These are phyloP conservation scores for Lasioglossum malachurum DNA, from an alignment of 2,888 invertebrate species.

Conservation along the genomic window DNA sequence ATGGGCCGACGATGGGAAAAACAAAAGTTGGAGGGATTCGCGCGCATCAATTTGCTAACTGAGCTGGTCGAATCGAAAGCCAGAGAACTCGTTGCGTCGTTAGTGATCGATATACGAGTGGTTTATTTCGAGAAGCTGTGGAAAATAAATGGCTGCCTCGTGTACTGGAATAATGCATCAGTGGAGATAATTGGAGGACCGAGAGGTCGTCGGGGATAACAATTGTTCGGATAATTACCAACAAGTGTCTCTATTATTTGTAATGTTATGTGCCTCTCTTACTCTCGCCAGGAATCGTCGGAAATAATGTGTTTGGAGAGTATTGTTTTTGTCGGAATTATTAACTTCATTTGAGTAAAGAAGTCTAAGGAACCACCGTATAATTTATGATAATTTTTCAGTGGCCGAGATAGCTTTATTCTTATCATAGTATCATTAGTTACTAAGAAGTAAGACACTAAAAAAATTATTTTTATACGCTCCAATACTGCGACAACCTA, in stretches of 20 bases:
- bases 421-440: not conserved
- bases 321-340: not conserved
- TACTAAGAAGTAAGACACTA: not conserved
- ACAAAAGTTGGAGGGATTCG: not conserved
- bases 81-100: not conserved
- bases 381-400: not conserved
- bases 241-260: not conserved
- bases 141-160: conserved; percentile 7
- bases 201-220: not conserved
- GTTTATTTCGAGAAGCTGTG: conserved; percentile 17
- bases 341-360: not conserved
- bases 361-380: not conserved
- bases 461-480: not conserved
- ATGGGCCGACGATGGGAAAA: not conserved
- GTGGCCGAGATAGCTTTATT: not conserved
- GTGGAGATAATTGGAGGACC: not conserved
- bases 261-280: not conserved
- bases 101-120: conserved; percentile 8
- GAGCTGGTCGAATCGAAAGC: not conserved
- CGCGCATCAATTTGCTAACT: conserved; percentile 6
- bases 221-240: not conserved
- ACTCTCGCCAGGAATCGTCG: not conserved
- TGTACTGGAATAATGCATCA: not conserved
- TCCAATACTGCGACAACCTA: not conserved
- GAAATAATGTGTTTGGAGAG: not conserved